These are phyloP conservation scores for Ichneumon xanthorius DNA, from an alignment of 2,888 invertebrate genomes.

Conservation along the genomic window DNA sequence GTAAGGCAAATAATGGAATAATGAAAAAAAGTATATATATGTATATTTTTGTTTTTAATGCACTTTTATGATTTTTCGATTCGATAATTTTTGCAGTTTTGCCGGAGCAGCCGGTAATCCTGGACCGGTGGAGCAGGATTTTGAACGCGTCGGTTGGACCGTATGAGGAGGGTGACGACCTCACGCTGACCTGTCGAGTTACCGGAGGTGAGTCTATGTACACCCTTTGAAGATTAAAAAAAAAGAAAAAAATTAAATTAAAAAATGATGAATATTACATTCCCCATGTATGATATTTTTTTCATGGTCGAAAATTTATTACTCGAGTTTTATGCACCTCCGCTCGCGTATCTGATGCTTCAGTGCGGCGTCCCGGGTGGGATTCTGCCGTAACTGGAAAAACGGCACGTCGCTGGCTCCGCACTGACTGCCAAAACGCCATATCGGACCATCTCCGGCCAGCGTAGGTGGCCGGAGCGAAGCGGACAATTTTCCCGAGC, in stretches of 20 bases:
- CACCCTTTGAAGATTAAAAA: not conserved
- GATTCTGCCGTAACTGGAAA: no score
- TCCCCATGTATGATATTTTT: not conserved
- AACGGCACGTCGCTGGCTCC: no score
- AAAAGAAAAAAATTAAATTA: not conserved
- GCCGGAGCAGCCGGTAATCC: slow-evolving; percentile 93
- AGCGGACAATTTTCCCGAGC: no score
- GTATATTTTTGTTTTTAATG: not conserved
- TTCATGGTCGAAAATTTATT: not conserved
- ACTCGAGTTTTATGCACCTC: no score
- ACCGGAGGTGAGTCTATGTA: slow-evolving; percentile 90
- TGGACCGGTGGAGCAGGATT: slow-evolving; percentile 93
- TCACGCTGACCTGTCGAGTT: slow-evolving; percentile 94
- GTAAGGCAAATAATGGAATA: not conserved
- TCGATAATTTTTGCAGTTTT: slow-evolving; percentile 89
- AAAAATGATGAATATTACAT: not conserved
- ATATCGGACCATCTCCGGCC: no score
- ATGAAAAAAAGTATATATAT: not conserved
- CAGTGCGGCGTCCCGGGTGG: no score
- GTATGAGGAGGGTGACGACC: slow-evolving; percentile 94
- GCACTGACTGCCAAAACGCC: no score
- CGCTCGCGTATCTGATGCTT: no score
- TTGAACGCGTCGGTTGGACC: slow-evolving; percentile 94
- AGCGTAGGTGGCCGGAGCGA: no score
- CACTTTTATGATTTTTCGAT: slow-evolving; percentile 14